Evolutionary conservation across 2,888 invertebrate genomes (phyloP), one percentile per base, ranked within the genome.

Genomic region (Elmis aenea): DNA sequence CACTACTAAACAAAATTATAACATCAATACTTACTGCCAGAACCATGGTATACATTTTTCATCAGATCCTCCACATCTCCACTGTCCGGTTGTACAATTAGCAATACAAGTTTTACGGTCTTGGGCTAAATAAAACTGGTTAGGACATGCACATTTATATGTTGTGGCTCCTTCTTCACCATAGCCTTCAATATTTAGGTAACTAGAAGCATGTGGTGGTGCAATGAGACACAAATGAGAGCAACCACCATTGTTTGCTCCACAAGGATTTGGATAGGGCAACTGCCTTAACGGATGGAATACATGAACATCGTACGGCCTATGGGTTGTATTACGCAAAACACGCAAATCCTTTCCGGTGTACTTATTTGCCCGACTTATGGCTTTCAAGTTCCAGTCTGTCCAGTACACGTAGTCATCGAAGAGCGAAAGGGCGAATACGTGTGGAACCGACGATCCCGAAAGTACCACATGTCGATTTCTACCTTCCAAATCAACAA

Each of bases 391-490:
- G 64, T 97, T 97, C 97, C 99, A 99, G 64, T 99, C 99, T 1
- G 95, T 92, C 95, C 96, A 99, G 69, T 85, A 99, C 11, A 90
- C 76, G 53, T 76, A 83, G 56, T 96, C 94, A 58, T 96, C 97
- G 63, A 99, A 96, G 0, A 96, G 75, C 5, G 88, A 83, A 25
- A 99, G 71, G 0, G 96, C 95, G 57, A 95, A 99, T 0, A 96
- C 93, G 64, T 99, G 97, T 0, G 97, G 96, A 1, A 96, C 94
- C 27, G 79, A 72, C 2, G 73, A 66, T 9, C 91, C 91, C 0
- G 85, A 83, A 2, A 94, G 60, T 0, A 86, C 90, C 33, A 85
- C 78, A 58, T 89, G 87, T 2, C 91, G 75, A 60, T 92, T 84
- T 46, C 78, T 79, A 1, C 97, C 97, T 68, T 96, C 92, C 45